Base-by-base conservation (phyloP, 2,888 invertebrate genomes). In the Atrina japonica region DNA sequence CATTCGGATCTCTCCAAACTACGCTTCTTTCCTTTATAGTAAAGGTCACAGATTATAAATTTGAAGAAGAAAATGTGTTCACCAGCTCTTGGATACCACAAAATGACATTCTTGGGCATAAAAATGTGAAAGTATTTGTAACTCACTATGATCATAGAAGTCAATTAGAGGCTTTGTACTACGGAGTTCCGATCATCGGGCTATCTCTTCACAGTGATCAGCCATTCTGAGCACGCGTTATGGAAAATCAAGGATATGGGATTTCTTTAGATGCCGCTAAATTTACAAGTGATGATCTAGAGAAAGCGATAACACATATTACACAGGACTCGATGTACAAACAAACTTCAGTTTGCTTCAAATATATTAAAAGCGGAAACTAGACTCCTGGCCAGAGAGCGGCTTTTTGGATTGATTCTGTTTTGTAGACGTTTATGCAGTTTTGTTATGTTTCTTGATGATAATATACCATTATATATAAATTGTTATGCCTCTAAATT, bases 141-240 rank as follows among this genome's bases (percentile, higher is more conserved):
- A 77, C 81, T 11, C 85, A 85, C 60, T 81, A 79, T 35, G 85
- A 83, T 1, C 66, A 63, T 23, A 82, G 78, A 53, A 76, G 84
- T 9, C 75, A 76, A 35, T 77, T 73, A 63, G 83, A 85, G 61
- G 79, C 75, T 16, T 27, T 85, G 16, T 81, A 75, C 52, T 75
- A 81, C 55, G 83, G 70, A 7, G 78, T 84, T 3, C 85, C 85
- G 2, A 77, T 83, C 66, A 43, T 85, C 1, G 67, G 70, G 3
- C 40, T 82, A 5, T 79, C 85, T 5, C 23, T 79, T 6, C 66
- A 74, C 47, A 72, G 50, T 2, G 85, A 85, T 50, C 81, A 83
- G 53, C 45, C 23, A 0, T 71, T 74, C 61, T 81, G 80, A 47
- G 80, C 83, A 0, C 16, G 63, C 7, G 71, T 69, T 41, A 52